Percentiles rank a stretch among this genome's conserved stretches.
Evolutionary conservation across 2,113 vertebrate genomes (phyloP).

Genomic region (Macquaria australasica): DNA sequence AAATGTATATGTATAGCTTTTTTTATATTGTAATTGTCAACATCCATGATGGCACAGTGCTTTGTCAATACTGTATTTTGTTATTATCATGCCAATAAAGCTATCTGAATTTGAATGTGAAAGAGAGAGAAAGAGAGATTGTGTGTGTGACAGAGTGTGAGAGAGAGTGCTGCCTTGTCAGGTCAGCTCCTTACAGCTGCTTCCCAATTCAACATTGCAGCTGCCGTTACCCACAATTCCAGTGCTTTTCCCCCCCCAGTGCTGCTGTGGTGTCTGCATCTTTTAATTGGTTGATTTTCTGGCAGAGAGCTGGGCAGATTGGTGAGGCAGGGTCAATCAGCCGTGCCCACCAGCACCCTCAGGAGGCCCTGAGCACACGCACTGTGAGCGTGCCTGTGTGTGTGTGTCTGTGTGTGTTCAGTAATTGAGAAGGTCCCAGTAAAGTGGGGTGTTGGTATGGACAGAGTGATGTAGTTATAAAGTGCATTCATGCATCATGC

Average conservation of each 20-base stretch:
- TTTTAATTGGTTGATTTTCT: conserved; percentile 82
- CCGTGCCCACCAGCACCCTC: conserved; percentile 70
- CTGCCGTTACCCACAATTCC: conserved; percentile 58
- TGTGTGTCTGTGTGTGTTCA: conserved; percentile 8
- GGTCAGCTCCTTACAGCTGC: conserved; percentile 67
- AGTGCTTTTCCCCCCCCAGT: conserved; percentile 19
- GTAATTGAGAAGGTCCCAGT: conserved; percentile 50
- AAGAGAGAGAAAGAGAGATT: background rate
- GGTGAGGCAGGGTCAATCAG: conserved; percentile 77
- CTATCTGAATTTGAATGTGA: background rate
- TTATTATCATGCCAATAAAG: too few relatives aligned
- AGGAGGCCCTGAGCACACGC: conserved; percentile 48
- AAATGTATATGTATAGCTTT: too few relatives aligned
- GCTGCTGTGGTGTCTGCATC: conserved; percentile 64
- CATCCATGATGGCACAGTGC: too few relatives aligned
- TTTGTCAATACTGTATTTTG: too few relatives aligned
- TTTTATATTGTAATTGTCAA: too few relatives aligned
- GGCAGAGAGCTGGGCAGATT: conserved; percentile 74
- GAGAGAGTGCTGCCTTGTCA: conserved; percentile 50
- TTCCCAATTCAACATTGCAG: conserved; percentile 61
- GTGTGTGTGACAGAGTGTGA: background rate
- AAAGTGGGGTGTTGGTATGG: conserved; percentile 46
- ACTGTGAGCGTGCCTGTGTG: background rate
- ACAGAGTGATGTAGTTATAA: conserved; percentile 53
- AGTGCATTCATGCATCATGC: conserved; percentile 54